A percentile compares a stretch with the other conserved stretches of the same genome.
These are phyloP conservation scores for Styela plicata DNA, from an alignment of 23 tunicate species.

Conservation along the genomic window DNA sequence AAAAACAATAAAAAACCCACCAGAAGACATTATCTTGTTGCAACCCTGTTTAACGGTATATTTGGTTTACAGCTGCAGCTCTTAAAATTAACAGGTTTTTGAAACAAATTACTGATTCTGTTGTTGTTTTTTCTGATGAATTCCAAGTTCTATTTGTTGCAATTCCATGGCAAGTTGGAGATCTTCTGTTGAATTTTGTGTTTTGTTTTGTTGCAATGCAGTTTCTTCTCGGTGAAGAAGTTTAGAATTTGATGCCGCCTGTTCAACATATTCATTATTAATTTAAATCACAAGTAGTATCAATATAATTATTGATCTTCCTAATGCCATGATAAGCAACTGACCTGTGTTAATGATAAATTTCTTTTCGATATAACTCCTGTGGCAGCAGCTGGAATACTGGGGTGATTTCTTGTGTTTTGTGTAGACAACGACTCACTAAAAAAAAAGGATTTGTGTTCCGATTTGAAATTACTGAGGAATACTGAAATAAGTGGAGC, in stretches of 20 bases:
- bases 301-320: too few relatives aligned
- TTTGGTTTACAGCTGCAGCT: too few relatives aligned
- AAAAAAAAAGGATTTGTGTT: too few relatives aligned
- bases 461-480: too few relatives aligned
- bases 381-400: background rate
- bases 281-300: too few relatives aligned
- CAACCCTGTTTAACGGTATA: too few relatives aligned
- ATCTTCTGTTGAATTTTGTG: constrained; percentile 51
- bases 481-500: too few relatives aligned
- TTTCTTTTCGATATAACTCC: background rate
- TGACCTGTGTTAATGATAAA: background rate
- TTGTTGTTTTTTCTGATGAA: constrained; percentile 42
- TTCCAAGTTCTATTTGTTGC: constrained; percentile 79
- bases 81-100: too few relatives aligned
- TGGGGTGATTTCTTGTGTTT: background rate
- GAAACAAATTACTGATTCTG: background rate
- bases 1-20: too few relatives aligned
- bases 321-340: too few relatives aligned
- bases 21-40: too few relatives aligned
- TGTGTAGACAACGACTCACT: background rate
- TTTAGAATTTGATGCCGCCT: constrained; percentile 18
- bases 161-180: constrained; percentile 77
- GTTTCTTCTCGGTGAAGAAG: constrained; percentile 4
- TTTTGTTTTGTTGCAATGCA: constrained; percentile 10
- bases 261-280: background rate